phyloP scores from a whole-genome alignment of 2,888 invertebrate species.

The Tachina grossa region DNA sequence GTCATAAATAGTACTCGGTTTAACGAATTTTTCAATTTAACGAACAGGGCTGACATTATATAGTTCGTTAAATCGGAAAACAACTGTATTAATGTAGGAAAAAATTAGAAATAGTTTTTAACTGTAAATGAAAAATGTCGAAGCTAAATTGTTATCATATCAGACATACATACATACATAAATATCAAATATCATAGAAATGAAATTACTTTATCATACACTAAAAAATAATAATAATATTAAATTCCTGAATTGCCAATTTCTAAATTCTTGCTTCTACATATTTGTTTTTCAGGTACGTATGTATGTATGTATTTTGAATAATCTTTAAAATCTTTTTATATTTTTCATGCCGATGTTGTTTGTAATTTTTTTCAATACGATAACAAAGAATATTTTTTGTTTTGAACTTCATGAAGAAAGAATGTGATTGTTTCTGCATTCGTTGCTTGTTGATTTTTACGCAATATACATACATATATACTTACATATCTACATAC shows the following conservation, averaged over 20 bases:
- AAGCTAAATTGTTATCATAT: slow-evolving; percentile 16
- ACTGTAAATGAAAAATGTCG: background rate
- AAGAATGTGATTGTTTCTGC: slow-evolving; percentile 58
- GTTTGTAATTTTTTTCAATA: slow-evolving; percentile 10
- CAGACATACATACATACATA: background rate
- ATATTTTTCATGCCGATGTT: background rate
- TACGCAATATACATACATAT: background rate
- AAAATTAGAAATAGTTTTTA: too few relatives aligned
- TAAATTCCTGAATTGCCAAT: slow-evolving; percentile 11
- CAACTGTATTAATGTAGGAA: too few relatives aligned
- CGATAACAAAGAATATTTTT: slow-evolving; percentile 49
- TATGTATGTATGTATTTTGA: background rate
- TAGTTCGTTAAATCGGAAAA: too few relatives aligned
- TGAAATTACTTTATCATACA: slow-evolving; percentile 5
- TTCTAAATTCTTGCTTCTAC: slow-evolving; percentile 23
- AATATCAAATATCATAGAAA: too few relatives aligned
- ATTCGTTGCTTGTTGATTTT: background rate
- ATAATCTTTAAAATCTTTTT: slow-evolving; percentile 45
- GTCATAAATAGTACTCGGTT: too few relatives aligned
- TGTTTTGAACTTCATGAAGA: slow-evolving; percentile 34
- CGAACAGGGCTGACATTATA: too few relatives aligned
- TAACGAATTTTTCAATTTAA: too few relatives aligned
- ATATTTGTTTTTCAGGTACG: background rate
- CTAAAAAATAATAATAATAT: slow-evolving; percentile 15
- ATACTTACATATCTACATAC: background rate